These are phyloP conservation scores for Okapia johnstoni DNA, from an alignment of 2,113 vertebrate genomes.

Conservation along the genomic window DNA sequence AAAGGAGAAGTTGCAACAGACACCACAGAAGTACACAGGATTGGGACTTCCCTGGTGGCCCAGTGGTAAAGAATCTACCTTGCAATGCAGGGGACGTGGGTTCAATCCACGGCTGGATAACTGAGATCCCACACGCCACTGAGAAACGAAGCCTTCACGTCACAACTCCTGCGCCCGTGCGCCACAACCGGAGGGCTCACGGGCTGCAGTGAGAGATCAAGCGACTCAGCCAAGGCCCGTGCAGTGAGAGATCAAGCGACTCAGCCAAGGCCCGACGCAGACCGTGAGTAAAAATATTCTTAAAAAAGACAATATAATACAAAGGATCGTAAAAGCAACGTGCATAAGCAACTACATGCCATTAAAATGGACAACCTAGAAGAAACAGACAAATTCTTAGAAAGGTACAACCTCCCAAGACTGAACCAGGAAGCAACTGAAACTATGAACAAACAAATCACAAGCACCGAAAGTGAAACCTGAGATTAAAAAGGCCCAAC, in stretches of 20 bases:
- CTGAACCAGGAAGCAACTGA: not conserved
- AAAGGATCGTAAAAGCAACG: not conserved
- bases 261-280: accelerated
- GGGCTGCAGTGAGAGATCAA: not conserved
- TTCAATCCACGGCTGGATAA: not conserved
- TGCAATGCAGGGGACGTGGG: not conserved
- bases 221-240: not conserved
- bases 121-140: not conserved
- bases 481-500: not conserved
- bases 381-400: not conserved
- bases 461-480: not conserved
- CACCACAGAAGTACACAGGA: not conserved
- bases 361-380: not conserved
- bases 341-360: not conserved
- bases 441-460: not conserved
- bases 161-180: not conserved
- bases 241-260: too few species aligned
- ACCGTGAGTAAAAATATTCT: not conserved
- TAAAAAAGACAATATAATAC: not conserved
- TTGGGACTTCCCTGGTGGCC: not conserved
- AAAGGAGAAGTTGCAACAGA: not conserved
- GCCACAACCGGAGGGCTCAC: accelerated
- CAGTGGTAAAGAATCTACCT: not conserved
- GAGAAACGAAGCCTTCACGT: not conserved
- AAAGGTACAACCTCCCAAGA: not conserved